Percentiles rank a stretch among this genome's conserved stretches.
Evolutionary conservation across 1,140 invertebrate genomes (phyloP).

Genomic region (Semibalanus balanoides): DNA sequence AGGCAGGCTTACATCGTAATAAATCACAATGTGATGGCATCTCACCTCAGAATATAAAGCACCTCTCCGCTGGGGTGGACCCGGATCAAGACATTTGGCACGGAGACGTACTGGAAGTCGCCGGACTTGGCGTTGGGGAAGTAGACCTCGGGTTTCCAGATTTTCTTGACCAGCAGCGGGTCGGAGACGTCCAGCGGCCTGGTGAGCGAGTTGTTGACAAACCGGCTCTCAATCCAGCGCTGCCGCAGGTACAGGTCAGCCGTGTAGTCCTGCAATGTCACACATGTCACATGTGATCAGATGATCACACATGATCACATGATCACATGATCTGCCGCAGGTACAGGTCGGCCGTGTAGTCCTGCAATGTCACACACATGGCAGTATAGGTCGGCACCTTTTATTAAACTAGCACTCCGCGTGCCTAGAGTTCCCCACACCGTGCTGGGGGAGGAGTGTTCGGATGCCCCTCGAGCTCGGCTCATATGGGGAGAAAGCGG

Average conservation of each 20-base stretch:
- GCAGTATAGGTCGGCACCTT: no score
- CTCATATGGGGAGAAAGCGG: no score
- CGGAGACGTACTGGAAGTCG: constrained; percentile 47
- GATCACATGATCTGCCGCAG: no score
- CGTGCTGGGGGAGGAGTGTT: no score
- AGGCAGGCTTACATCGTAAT: no score
- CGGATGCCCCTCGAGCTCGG: no score
- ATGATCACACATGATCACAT: no score
- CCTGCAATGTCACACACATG: no score
- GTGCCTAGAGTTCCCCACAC: no score
- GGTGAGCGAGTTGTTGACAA: constrained; percentile 36
- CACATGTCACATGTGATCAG: no score
- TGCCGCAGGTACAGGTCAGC: constrained; percentile 43
- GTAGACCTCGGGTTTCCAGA: constrained; percentile 54
- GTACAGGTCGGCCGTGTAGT: constrained; percentile 45
- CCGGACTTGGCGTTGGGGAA: constrained; percentile 52
- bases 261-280: constrained; percentile 47
- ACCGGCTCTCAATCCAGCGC: constrained; percentile 39
- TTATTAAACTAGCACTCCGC: no score
- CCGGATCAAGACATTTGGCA: constrained; percentile 49
- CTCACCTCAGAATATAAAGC: constrained; percentile 45
- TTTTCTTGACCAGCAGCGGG: constrained; percentile 39
- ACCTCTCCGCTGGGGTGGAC: constrained; percentile 45
- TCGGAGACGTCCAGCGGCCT: constrained; percentile 41
- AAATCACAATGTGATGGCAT: no score